Evolutionary conservation across 2,797 vertebrate species (phyloP).

Genomic region (Neosilurus hyrtlii): DNA sequence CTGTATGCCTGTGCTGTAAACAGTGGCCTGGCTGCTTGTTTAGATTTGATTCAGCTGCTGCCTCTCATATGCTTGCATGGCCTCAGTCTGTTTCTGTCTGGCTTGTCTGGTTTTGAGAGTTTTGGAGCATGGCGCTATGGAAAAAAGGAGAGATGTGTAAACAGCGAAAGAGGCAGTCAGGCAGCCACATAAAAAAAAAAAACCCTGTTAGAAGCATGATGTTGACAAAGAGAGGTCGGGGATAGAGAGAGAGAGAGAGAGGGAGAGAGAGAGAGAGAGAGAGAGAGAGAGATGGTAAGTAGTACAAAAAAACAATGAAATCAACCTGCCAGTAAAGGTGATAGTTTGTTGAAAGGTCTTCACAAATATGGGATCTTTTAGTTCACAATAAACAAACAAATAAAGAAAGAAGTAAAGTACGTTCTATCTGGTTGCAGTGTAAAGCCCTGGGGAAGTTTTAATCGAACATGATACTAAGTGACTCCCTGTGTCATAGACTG

Average conservation of each 20-base stretch:
- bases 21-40: slow-evolving; percentile 36
- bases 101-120: slow-evolving; percentile 17
- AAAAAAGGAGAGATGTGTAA: slow-evolving; percentile 23
- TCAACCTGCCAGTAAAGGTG: slow-evolving; percentile 38
- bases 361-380: slow-evolving; percentile 49
- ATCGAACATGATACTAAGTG: slow-evolving; percentile 38
- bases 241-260: slow-evolving; percentile 57
- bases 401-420: slow-evolving; percentile 40
- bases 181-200: not conserved
- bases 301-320: not conserved
- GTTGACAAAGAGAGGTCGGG: slow-evolving; percentile 12
- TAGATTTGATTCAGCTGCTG: slow-evolving; percentile 43
- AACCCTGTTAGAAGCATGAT: slow-evolving; percentile 2
- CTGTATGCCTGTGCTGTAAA: slow-evolving; percentile 42
- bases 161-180: slow-evolving; percentile 15
- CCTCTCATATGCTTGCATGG: slow-evolving; percentile 18
- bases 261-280: slow-evolving; percentile 15
- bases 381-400: slow-evolving; percentile 12
- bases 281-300: slow-evolving; percentile 56
- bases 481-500: not conserved
- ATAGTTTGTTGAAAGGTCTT: slow-evolving; percentile 52
- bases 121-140: slow-evolving; percentile 12
- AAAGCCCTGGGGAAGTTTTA: slow-evolving; percentile 25
- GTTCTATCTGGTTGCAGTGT: not conserved
- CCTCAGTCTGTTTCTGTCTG: slow-evolving; percentile 21